These are phyloP conservation scores for Phalacrocorax carbo DNA, from an alignment of 2,113 vertebrate genomes.

Conservation along the genomic window DNA sequence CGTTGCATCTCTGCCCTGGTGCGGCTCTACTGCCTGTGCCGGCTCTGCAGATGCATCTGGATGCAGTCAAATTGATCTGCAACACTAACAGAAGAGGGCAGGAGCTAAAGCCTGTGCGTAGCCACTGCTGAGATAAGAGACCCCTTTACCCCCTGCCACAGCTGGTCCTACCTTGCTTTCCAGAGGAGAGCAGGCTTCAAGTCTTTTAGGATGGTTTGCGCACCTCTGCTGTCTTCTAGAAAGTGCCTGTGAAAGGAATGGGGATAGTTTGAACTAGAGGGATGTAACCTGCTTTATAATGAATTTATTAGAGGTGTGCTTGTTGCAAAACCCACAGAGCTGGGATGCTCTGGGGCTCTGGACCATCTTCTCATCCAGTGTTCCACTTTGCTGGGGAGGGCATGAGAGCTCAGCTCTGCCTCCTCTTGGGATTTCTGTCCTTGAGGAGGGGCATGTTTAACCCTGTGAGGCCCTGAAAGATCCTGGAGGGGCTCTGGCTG, in stretches of 20 bases:
- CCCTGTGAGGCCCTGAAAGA: accelerated
- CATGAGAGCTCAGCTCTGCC: neutral
- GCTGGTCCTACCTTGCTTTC: neutral
- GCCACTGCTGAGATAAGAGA: neutral
- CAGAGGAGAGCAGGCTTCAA: accelerated
- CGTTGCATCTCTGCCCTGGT: accelerated
- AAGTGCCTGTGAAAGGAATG: accelerated
- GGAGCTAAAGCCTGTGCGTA: neutral
- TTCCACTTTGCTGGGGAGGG: neutral
- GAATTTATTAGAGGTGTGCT: neutral
- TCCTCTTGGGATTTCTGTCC: neutral
- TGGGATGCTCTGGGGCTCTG: accelerated
- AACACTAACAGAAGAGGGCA: neutral
- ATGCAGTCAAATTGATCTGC: neutral
- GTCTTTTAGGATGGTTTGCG: neutral
- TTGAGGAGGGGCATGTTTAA: neutral
- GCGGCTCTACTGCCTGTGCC: neutral
- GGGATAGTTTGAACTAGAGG: neutral
- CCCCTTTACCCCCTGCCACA: accelerated
- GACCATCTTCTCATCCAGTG: neutral
- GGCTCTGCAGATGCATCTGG: neutral
- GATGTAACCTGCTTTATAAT: neutral
- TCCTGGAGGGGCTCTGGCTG: neutral
- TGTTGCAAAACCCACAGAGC: neutral
- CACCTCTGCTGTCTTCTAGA: neutral